Conservation (phyloP, 2,113 vertebrate species). For the Laticauda colubrina region DNA sequence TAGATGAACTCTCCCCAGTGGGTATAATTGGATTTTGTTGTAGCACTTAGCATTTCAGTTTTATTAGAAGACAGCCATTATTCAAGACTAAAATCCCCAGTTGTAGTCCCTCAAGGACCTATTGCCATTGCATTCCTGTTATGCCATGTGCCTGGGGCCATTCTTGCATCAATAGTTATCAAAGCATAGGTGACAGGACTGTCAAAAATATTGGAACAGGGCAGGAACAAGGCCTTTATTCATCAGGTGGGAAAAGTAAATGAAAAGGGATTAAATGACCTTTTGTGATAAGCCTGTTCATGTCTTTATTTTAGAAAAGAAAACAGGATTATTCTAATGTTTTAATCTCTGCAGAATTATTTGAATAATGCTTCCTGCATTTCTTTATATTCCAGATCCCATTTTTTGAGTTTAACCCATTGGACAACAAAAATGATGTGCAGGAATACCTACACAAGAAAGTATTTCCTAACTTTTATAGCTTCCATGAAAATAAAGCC, state of each 20-base stretch:
- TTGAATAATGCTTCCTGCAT: neutral
- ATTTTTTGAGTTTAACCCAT: slow-evolving; percentile 79
- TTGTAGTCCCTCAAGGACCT: neutral
- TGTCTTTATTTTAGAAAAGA: slow-evolving; percentile 1
- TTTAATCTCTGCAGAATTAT: neutral
- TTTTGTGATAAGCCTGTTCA: neutral
- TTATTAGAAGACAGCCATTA: neutral
- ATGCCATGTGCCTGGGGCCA: neutral
- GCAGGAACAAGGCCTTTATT: neutral
- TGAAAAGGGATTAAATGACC: neutral
- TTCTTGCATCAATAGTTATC: neutral
- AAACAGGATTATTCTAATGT: neutral
- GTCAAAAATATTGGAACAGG: too few relatives aligned
- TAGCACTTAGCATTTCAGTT: neutral
- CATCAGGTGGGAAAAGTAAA: neutral
- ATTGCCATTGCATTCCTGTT: neutral
- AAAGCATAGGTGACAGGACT: neutral
- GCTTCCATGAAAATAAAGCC: slow-evolving; percentile 65
- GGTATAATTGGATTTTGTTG: too few relatives aligned
- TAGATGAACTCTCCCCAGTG: neutral
- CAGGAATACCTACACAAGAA: slow-evolving; percentile 87
- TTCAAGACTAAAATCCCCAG: neutral
- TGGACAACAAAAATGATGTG: slow-evolving; percentile 61
- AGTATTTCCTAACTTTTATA: slow-evolving; percentile 77
- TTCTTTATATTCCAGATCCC: slow-evolving; percentile 76